Evolutionary conservation across 1,140 invertebrate genomes (phyloP).

Genomic region (Zaprionus capensis): DNA sequence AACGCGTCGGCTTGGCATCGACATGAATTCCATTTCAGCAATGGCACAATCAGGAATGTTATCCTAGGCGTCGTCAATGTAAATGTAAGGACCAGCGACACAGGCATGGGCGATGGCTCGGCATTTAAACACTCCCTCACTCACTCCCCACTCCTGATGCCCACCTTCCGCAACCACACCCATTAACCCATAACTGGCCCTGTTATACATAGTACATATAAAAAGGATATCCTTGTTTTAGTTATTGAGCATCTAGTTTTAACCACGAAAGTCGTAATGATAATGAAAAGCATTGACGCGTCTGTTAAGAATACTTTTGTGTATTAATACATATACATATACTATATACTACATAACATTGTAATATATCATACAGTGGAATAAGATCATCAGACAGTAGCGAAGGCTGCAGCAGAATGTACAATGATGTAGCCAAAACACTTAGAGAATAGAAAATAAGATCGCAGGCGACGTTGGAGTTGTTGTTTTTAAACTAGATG

Average conservation of each 20-base stretch:
- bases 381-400: too few species aligned
- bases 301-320: slow-evolving; percentile 29
- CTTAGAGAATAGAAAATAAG: too few species aligned
- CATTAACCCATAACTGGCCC: neutral
- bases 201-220: slow-evolving; percentile 17
- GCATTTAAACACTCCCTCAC: neutral
- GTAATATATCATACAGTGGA: too few species aligned
- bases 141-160: neutral
- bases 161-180: too few species aligned
- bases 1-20: slow-evolving; percentile 89
- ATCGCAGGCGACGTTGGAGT: too few species aligned
- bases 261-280: slow-evolving; percentile 28
- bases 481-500: too few species aligned
- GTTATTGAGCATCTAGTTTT: slow-evolving; percentile 60
- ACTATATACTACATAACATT: neutral
- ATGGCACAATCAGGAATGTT: slow-evolving; percentile 62
- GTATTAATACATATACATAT: slow-evolving; percentile 25
- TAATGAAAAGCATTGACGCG: slow-evolving; percentile 27
- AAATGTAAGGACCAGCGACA: slow-evolving; percentile 9
- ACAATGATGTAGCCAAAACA: too few species aligned
- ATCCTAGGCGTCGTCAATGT: slow-evolving; percentile 35
- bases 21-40: slow-evolving; percentile 83
- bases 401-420: too few species aligned
- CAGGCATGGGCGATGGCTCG: neutral
- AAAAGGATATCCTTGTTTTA: slow-evolving; percentile 42